Evolutionary conservation across 2,888 invertebrate genomes (phyloP).

Genomic region (Plebejus melissa): DNA sequence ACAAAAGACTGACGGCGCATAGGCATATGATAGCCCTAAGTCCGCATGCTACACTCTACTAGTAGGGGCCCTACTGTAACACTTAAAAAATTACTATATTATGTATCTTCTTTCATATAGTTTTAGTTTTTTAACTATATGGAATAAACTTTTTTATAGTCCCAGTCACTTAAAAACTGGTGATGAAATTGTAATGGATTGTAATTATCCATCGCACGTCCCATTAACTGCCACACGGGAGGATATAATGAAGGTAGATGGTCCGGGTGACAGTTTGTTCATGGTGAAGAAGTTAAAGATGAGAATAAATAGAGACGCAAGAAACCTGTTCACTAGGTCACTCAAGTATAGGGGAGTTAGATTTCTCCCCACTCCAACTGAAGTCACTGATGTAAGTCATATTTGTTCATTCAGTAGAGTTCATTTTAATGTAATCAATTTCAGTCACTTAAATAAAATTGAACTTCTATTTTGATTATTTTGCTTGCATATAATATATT

Average conservation of each 20-base stretch:
- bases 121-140: not conserved
- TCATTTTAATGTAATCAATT: no score
- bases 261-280: conserved; percentile 41
- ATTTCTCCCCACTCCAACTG: conserved; percentile 39
- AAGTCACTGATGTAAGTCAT: conserved; percentile 31
- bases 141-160: conserved; percentile 43
- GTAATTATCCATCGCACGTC: conserved; percentile 44
- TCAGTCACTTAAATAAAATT: no score
- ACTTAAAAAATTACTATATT: not conserved
- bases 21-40: no score
- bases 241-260: conserved; percentile 30
- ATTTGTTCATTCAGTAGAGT: no score
- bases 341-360: conserved; percentile 58
- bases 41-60: no score
- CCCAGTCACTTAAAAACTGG: conserved; percentile 54
- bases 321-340: conserved; percentile 45
- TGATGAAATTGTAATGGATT: conserved; percentile 49
- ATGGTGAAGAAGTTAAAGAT: conserved; percentile 48
- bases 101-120: not conserved
- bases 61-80: no score
- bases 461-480: no score
- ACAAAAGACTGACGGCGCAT: no score
- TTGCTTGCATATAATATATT: not conserved
- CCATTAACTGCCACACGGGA: conserved; percentile 36
- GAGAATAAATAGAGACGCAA: conserved; percentile 43